phyloP scores from a whole-genome alignment of 30 jellyfish, hydroid and myxozoan genomes.

The Cassiopea xamachana region DNA sequence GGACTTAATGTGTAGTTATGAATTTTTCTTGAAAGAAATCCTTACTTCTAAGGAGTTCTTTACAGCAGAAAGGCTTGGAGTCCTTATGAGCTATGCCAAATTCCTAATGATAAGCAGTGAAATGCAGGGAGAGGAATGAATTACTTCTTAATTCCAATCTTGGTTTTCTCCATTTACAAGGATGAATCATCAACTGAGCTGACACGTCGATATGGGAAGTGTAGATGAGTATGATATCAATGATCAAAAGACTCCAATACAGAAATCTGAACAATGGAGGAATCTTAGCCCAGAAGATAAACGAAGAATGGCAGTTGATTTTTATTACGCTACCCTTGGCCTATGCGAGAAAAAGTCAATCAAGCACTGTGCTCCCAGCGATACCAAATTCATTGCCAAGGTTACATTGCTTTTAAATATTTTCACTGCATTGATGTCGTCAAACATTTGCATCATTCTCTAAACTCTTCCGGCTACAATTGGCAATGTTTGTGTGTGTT shows the following conservation, averaged over 20 bases:
- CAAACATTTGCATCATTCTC: too few relatives aligned
- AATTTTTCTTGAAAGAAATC: too few relatives aligned
- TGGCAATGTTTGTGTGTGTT: too few relatives aligned
- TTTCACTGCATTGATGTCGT: too few relatives aligned
- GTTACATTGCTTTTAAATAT: background rate
- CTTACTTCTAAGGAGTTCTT: too few relatives aligned
- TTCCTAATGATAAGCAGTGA: too few relatives aligned
- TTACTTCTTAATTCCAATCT: too few relatives aligned
- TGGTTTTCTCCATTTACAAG: background rate
- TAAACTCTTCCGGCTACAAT: too few relatives aligned
- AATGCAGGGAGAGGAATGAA: too few relatives aligned
- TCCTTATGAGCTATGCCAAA: too few relatives aligned
- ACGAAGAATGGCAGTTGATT: constrained; percentile 29
- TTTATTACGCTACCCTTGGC: constrained; percentile 22
- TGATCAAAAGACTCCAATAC: constrained; percentile 22
- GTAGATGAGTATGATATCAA: constrained; percentile 28
- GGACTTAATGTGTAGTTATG: too few relatives aligned
- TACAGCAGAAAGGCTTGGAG: too few relatives aligned
- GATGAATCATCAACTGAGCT: background rate
- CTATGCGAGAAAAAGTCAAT: constrained; percentile 28
- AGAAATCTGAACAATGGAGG: constrained; percentile 18
- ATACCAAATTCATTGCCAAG: constrained; percentile 48
- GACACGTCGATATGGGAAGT: constrained; percentile 26
- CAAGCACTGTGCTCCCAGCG: constrained; percentile 23
- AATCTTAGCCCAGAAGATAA: constrained; percentile 53